phyloP scores from a whole-genome alignment of 2,113 vertebrate species.

The Zonotrichia leucophrys region DNA sequence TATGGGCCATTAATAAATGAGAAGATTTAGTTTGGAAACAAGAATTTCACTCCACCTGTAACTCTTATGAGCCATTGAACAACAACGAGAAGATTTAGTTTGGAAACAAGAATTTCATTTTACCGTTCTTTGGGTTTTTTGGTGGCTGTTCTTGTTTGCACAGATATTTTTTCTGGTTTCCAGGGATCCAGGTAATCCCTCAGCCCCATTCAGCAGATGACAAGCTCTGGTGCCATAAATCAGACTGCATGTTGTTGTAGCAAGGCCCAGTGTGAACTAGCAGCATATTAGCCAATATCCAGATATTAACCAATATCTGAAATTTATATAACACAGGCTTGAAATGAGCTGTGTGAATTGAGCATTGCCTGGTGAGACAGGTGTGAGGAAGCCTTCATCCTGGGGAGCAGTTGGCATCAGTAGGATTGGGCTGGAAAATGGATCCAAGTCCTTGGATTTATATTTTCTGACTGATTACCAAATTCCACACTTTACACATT shows the following conservation, averaged over 20 bases:
- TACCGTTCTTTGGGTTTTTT: accelerated
- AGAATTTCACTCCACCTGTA: neutral
- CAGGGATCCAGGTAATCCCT: neutral
- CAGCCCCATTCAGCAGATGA: accelerated
- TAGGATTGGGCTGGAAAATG: neutral
- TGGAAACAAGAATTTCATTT: neutral
- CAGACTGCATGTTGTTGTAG: accelerated
- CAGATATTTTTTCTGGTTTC: accelerated
- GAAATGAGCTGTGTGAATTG: neutral
- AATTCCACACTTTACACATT: neutral
- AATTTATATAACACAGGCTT: accelerated
- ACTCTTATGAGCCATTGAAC: accelerated
- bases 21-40: neutral
- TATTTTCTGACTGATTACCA: neutral
- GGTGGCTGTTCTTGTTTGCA: neutral
- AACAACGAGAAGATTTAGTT: neutral
- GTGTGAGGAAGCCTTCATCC: neutral
- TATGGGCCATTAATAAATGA: accelerated
- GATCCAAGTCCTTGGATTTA: neutral
- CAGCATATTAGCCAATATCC: neutral
- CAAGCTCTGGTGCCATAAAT: accelerated
- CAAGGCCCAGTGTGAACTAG: accelerated
- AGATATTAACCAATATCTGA: neutral
- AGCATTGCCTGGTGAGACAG: neutral
- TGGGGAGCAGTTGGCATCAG: neutral